Base-by-base conservation (phyloP, 2,888 invertebrate species). In the Zhengitettix transpicula region DNA sequence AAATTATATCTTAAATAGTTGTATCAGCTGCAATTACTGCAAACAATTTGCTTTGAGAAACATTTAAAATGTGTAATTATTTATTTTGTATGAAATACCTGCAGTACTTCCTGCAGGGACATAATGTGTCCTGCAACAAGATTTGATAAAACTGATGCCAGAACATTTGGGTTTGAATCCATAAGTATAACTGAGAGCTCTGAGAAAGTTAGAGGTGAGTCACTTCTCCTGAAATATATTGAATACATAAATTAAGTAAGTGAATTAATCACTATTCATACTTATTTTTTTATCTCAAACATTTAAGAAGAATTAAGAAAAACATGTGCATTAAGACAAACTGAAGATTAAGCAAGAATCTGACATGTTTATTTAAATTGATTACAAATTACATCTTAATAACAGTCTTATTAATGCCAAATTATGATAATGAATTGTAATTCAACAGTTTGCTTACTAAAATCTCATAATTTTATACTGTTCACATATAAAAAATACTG, bases 161-260 rank as follows among this genome's bases (percentile, higher is more conserved):
- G 71, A 15, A 75, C 69, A 9, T 71, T 69, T 3, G 77, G 75
- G 64, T 76, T 75, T 9, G 72, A 69, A 47, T 74, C 72, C 67
- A 80, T 78, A 47, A 81, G 67, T 15, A 77, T 69, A 9, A 77
- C 74, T 1, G 78, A 72, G 10, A 81, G 72, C 64, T 81, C 81
- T 0, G 81, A 79, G 65, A 81, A 80, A 1, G 56, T 60, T 1
- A 53, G 55, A 9, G 42, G 17, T 16, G 17, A 55, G 9, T 55
- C 42, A 40, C 12, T 55, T n/a, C 8, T 55, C 1, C 55, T 53
- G 28, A 1, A 51, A 51, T 10, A 12, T 9, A 51, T 47, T 47
- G 47, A 12, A 47, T n/a, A 5, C 8, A 8, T 47, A n/a, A 12
- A 8, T 5, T 47, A 47, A n/a, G 47, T n/a, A 5, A n/a, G 15